phyloP scores from a whole-genome alignment of 1,140 invertebrate genomes.

The Bombus ignitus region DNA sequence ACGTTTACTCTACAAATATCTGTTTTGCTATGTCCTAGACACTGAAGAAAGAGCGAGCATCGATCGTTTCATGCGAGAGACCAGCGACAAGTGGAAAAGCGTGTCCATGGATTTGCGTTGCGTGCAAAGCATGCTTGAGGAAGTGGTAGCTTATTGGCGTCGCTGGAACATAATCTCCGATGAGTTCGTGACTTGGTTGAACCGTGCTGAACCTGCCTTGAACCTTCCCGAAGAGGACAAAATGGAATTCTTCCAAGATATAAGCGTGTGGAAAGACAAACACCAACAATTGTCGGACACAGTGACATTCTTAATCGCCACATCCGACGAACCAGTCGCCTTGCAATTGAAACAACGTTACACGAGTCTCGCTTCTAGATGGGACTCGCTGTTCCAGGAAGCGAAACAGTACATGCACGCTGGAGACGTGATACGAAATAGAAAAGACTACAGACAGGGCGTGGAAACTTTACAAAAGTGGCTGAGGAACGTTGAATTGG shows the following conservation, averaged over 20 bases:
- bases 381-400: conserved; percentile 92
- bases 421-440: conserved; percentile 91
- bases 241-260: conserved; percentile 95
- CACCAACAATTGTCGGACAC: conserved; percentile 92
- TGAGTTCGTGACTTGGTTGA: conserved; percentile 91
- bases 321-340: conserved; percentile 91
- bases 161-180: conserved; percentile 89
- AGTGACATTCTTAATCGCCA: conserved; percentile 94
- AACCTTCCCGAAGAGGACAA: conserved; percentile 91
- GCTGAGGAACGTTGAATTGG: conserved; percentile 89
- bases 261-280: conserved; percentile 94
- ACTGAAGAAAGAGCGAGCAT: conserved; percentile 89
- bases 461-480: conserved; percentile 90
- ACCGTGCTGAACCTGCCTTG: conserved; percentile 90
- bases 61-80: conserved; percentile 93
- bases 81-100: conserved; percentile 93
- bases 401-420: conserved; percentile 94
- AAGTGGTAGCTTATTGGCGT: conserved; percentile 94
- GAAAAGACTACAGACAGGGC: conserved; percentile 91
- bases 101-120: conserved; percentile 95
- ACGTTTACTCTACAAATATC: not conserved
- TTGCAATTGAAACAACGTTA: conserved; percentile 90
- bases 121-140: conserved; percentile 93
- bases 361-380: conserved; percentile 87
- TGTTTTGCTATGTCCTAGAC: conserved; percentile 80